Evolutionary conservation across 2,113 vertebrate genomes (phyloP), one percentile per base, ranked within the genome.

Genomic region (Natator depressus): DNA sequence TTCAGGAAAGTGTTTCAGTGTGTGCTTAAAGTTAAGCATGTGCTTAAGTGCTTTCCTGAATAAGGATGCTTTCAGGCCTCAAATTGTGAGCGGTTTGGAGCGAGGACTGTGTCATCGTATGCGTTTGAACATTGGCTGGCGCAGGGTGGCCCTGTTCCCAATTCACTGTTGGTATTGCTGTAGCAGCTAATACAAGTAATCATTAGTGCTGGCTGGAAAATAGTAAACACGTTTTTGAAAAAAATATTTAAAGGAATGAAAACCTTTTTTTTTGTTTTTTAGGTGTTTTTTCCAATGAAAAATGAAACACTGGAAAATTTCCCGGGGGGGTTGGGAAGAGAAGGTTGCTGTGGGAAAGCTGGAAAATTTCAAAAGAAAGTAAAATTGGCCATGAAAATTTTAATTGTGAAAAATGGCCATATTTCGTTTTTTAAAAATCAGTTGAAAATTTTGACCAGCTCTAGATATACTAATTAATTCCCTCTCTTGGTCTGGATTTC

Each of bases 51-150:
- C 62, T 65, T 65, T 35, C 62, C 62, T 65, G 31, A 35, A 65
- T 65, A 65, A 16, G 82, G 35, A n/a, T 16, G n/a, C 46, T 89
- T 85, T 80, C 75, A 14, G 42, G 13, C 42, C 62, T 65, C 62
- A 65, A 35, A 35, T 35, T 35, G 31, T 65, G 49, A 75, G 75
- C 42, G 89, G 50, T 65, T 16, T 20, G 42, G 38, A 9, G 16
- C 2, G 4, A n/a, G 69, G 69, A 75, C n/a, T 22, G 20, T 22
- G 22, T 82, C 0, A 0, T 51, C 86, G 50, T 14, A 4, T 79
- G 8, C 62, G 54, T 92, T 35, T 90, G n/a, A 75, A 75, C 38
- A 42, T 42, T 24, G 9, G 20, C 31, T 65, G 16, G 59, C 59
- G 10, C 10, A 12, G 55, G 10, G 69, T 38, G 69, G 20, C 69